Evolutionary conservation across 2,888 invertebrate species (phyloP).

Genomic region (Auanema sp.): DNA sequence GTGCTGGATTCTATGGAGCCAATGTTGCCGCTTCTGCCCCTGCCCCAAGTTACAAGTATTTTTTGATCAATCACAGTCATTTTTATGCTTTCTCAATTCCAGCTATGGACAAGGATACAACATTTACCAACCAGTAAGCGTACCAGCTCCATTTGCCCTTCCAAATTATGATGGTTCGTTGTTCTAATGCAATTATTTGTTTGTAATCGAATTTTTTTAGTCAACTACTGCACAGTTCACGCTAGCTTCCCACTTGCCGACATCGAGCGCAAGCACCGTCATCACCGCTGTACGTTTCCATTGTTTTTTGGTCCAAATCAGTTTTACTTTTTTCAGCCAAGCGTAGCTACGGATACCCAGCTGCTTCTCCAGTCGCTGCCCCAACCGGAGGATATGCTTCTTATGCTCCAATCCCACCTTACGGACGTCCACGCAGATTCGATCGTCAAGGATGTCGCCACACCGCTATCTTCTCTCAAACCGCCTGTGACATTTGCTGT

Average conservation of each 20-base stretch:
- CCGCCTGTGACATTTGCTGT: slow-evolving; percentile 48
- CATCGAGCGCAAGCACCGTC: slow-evolving; percentile 24
- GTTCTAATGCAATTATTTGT: background rate
- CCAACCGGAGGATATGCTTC: too few relatives aligned
- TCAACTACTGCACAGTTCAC: slow-evolving; percentile 50
- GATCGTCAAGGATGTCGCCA: slow-evolving; percentile 42
- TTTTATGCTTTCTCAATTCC: too few relatives aligned
- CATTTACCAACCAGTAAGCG: slow-evolving; percentile 19
- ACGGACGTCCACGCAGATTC: slow-evolving; percentile 27
- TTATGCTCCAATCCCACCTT: too few relatives aligned
- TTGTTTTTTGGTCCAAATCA: background rate
- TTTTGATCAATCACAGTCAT: too few relatives aligned
- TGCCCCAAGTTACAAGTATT: background rate
- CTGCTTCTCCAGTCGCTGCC: too few relatives aligned
- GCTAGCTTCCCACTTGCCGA: slow-evolving; percentile 46
- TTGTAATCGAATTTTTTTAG: slow-evolving; percentile 18
- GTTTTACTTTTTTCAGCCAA: too few relatives aligned
- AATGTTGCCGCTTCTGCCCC: background rate
- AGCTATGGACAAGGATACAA: too few relatives aligned
- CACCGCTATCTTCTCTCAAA: slow-evolving; percentile 42
- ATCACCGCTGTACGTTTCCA: slow-evolving; percentile 8
- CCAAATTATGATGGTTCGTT: slow-evolving; percentile 40
- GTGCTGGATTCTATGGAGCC: background rate
- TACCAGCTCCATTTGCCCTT: slow-evolving; percentile 33
- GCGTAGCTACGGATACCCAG: too few relatives aligned